Evolutionary conservation across 2,797 vertebrate species (phyloP).

Genomic region (Alosa sapidissima): DNA sequence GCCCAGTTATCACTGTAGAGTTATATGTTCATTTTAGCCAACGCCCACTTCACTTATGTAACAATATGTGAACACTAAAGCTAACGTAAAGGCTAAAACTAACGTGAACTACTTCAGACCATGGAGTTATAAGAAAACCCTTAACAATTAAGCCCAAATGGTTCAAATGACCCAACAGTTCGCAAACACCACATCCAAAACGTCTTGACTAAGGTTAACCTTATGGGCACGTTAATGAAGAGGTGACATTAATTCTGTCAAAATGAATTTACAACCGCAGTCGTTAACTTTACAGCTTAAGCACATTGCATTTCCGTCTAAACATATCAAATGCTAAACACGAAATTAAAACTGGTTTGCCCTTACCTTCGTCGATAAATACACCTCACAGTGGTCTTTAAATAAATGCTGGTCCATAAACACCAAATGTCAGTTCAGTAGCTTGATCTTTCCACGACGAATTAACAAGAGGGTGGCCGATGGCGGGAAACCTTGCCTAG

Average conservation of each 20-base stretch:
- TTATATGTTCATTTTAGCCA: neutral
- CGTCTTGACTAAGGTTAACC: too few species aligned
- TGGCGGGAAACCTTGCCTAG: constrained; percentile 62
- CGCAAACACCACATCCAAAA: too few species aligned
- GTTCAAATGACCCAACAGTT: too few species aligned
- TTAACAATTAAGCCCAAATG: too few species aligned
- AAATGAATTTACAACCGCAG: neutral
- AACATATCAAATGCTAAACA: neutral
- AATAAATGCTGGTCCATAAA: constrained; percentile 34
- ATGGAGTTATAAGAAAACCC: too few species aligned
- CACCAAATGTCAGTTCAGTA: constrained; percentile 9
- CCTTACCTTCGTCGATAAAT: constrained; percentile 41
- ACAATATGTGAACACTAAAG: too few species aligned
- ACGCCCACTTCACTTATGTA: neutral
- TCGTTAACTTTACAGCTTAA: neutral
- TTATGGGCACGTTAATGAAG: too few species aligned
- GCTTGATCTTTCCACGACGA: constrained; percentile 21
- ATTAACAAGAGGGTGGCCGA: constrained; percentile 30
- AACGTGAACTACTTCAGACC: too few species aligned
- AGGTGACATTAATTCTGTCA: too few species aligned
- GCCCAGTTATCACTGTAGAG: neutral
- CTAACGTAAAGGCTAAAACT: too few species aligned
- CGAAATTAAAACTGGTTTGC: neutral
- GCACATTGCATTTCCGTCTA: neutral
- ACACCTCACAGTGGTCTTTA: constrained; percentile 37